A percentile compares a stretch with the other conserved stretches of the same genome.
Evolutionary conservation across 2,888 invertebrate genomes (phyloP).

Genomic region (Bugulina stolonifera): DNA sequence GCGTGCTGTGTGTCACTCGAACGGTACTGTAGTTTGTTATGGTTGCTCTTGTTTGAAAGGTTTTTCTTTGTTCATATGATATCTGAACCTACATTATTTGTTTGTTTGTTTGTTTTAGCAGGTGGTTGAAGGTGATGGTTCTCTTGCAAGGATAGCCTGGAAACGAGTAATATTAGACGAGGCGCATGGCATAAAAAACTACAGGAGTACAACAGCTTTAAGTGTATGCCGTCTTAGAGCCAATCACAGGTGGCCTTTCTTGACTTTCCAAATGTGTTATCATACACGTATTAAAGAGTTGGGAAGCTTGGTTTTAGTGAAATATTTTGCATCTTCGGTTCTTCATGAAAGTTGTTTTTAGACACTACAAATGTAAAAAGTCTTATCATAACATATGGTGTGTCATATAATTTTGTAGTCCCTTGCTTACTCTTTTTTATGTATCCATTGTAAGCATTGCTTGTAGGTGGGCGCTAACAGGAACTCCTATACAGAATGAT

Average conservation of each 20-base stretch:
- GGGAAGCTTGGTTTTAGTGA: too few species aligned
- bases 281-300: too few species aligned
- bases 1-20: too few species aligned
- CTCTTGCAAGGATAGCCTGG: slow-evolving; percentile 69
- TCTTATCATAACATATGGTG: too few species aligned
- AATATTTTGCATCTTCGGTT: neutral
- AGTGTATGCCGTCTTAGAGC: slow-evolving; percentile 65
- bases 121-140: slow-evolving; percentile 9
- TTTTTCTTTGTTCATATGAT: too few species aligned
- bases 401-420: too few species aligned
- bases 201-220: slow-evolving; percentile 68
- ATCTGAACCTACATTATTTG: neutral
- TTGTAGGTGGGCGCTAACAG: slow-evolving; percentile 79
- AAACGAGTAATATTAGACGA: slow-evolving; percentile 83
- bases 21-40: neutral
- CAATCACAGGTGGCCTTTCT: slow-evolving; percentile 32
- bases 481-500: slow-evolving; percentile 92
- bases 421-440: too few species aligned
- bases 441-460: too few species aligned
- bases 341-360: neutral
- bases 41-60: neutral
- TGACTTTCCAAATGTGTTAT: neutral
- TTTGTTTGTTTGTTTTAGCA: neutral
- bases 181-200: slow-evolving; percentile 84
- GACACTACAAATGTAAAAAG: too few species aligned